Evolutionary conservation across 2,113 vertebrate species (phyloP), one percentile per base, ranked within the genome.

Genomic region (Vidua chalybeata): DNA sequence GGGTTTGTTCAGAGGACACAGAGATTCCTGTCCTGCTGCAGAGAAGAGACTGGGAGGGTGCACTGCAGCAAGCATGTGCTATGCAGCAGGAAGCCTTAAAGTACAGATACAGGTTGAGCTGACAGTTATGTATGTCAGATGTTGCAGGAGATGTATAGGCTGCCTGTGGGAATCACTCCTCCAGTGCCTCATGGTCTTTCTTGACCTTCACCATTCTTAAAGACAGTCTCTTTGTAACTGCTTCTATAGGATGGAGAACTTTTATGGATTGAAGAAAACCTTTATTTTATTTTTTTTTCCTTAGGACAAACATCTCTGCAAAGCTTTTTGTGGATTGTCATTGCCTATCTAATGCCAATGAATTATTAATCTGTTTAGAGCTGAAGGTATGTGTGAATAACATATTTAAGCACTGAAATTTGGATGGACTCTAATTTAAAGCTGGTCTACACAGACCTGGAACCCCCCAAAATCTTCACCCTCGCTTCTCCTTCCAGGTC

Each of bases 311-410:
- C n/a, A 51, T 37, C 22, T 88, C 52, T 3, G 3, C 3, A 5
- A 88, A 71, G 24, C 15, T 80, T 71, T 92, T 55, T 90, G 72
- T 7, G 4, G 22, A 48, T 85, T 66, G 30, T 59, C 15, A 14
- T n/a, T 77, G 59, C 52, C 35, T 77, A 7, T 58, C 71, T 83
- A 80, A 51, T 75, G 31, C 33, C 3, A 81, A 78, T 90, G 59
- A 93, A 92, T 84, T 90, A 81, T 84, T 90, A 64, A 95, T 78
- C 52, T 19, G 8, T 80, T 64, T 74, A 59, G 82, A 90, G 51
- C 23, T 52, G 67, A 75, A 88, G 31, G 27, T 90, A 72, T n/a
- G 31, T 88, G 51, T 46, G 56, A 64, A 58, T 35, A 81, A 89
- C 66, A 45, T 56, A 68, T 49, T 78, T 61, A 49, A 92, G 49